A percentile compares a stretch with the other conserved stretches of the same genome.
These are phyloP conservation scores for Alaudala cheleensis DNA, from an alignment of 2,113 vertebrate genomes.

Conservation along the genomic window DNA sequence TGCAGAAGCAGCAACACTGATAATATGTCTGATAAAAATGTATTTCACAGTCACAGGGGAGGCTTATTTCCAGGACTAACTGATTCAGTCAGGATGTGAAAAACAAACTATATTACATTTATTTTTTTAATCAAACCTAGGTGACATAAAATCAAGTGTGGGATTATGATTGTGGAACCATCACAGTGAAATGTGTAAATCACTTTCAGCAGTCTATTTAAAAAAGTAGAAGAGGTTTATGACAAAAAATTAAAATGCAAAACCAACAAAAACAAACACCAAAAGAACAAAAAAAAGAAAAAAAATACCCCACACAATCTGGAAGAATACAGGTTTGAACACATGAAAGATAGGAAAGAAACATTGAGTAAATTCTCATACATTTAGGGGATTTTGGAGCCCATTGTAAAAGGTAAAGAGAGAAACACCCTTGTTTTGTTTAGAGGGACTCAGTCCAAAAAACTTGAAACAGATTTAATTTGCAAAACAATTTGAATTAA, in stretches of 20 bases:
- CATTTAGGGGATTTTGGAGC: not conserved
- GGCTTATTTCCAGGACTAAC: not conserved
- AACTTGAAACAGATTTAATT: not conserved
- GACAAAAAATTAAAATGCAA: not conserved
- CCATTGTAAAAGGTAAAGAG: not conserved
- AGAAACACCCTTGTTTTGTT: not conserved
- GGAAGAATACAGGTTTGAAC: not conserved
- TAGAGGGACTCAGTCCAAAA: not conserved
- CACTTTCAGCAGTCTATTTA: not conserved
- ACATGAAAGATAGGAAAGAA: not conserved
- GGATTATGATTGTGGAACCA: not conserved
- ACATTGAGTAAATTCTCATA: not conserved
- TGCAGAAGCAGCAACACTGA: not conserved
- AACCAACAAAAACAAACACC: not conserved
- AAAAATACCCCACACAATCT: not conserved
- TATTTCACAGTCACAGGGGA: not conserved
- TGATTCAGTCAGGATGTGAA: not conserved
- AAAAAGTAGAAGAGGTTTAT: not conserved
- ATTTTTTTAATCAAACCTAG: not conserved
- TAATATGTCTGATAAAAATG: not conserved
- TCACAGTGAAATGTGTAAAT: not conserved
- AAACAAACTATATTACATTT: not conserved
- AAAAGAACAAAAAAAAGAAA: not conserved
- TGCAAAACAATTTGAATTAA: not conserved
- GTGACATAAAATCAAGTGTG: not conserved